Evolutionary conservation across 2,113 vertebrate species (phyloP).

Genomic region (Gopherus flavomarginatus): DNA sequence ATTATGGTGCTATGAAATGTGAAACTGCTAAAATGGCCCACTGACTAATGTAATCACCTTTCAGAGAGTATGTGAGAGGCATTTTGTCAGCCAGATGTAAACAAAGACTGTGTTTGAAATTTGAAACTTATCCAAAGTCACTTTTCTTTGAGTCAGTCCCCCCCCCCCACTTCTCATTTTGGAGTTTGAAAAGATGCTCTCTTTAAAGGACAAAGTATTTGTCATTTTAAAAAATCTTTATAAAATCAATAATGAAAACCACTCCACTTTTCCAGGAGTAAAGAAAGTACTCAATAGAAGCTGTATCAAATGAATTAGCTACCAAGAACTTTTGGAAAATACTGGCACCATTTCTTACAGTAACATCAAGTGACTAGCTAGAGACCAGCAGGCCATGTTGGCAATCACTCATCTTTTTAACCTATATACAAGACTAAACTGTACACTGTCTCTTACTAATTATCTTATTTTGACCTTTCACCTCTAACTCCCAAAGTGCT

Average conservation of each 20-base stretch:
- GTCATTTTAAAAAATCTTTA: not conserved
- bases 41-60: conserved; percentile 75
- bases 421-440: not conserved
- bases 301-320: not conserved
- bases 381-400: not conserved
- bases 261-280: conserved; percentile 13
- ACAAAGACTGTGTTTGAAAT: conserved; percentile 71
- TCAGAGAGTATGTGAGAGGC: conserved; percentile 66
- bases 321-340: conserved; percentile 1
- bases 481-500: not conserved
- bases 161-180: conserved; percentile 27
- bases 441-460: not conserved
- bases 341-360: not conserved
- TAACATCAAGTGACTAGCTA: not conserved
- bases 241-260: conserved; percentile 28
- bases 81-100: conserved; percentile 74
- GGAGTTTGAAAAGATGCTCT: conserved; percentile 13
- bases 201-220: conserved; percentile 44
- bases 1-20: conserved; percentile 39
- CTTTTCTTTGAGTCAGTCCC: conserved; percentile 45
- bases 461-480: not conserved
- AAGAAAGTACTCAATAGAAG: not conserved
- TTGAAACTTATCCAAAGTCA: conserved; percentile 63
- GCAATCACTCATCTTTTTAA: not conserved
- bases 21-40: conserved; percentile 68